These are phyloP conservation scores for Camelus dromedarius DNA, from an alignment of 2,113 vertebrate genomes.

Conservation along the genomic window DNA sequence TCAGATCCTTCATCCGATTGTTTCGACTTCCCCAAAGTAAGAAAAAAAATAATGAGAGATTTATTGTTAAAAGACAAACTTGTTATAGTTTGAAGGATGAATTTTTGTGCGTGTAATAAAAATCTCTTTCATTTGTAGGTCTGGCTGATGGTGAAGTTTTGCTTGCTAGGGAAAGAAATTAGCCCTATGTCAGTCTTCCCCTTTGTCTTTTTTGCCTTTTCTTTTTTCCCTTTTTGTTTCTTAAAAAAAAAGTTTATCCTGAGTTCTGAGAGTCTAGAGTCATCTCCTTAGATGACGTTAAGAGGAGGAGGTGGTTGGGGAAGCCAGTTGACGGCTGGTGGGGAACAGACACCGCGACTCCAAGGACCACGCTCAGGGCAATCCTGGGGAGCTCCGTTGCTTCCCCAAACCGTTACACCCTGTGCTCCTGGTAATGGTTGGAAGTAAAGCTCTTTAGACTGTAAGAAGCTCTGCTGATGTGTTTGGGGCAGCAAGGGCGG, in stretches of 20 bases:
- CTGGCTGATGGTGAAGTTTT: background rate
- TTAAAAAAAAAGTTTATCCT: background rate
- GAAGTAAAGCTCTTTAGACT: background rate
- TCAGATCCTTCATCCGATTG: background rate
- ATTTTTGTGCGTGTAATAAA: background rate
- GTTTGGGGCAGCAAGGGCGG: background rate
- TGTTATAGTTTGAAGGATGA: background rate
- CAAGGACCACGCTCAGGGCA: no score
- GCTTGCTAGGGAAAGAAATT: background rate
- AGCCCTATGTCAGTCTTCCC: background rate
- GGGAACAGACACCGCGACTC: background rate
- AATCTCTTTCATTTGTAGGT: background rate
- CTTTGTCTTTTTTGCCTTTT: background rate
- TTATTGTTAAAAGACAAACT: background rate
- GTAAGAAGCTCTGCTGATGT: background rate
- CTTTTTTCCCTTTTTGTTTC: background rate
- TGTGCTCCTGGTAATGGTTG: background rate
- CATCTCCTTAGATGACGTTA: background rate
- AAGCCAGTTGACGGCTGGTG: background rate
- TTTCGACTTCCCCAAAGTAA: conserved; percentile 15
- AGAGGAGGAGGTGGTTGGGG: background rate
- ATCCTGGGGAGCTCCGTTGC: background rate
- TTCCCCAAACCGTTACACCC: background rate
- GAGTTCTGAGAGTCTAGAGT: background rate
- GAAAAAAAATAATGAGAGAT: background rate